phyloP scores from a whole-genome alignment of 2,888 invertebrate genomes.

The Poecilus cupreus region DNA sequence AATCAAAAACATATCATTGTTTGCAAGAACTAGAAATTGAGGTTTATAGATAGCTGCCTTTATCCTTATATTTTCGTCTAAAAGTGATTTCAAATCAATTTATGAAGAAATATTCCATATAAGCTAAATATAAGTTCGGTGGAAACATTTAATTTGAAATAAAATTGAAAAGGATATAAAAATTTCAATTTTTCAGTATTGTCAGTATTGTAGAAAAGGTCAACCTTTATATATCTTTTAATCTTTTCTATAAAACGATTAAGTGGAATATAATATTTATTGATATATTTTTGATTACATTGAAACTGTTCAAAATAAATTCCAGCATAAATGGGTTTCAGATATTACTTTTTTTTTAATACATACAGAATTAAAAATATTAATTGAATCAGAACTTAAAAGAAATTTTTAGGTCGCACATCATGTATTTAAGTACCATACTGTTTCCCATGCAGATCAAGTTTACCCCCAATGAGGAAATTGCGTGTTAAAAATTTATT shows the following conservation, averaged over 20 bases:
- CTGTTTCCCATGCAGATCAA: background rate
- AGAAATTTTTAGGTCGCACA: too few species aligned
- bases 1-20: background rate
- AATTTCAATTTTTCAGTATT: background rate
- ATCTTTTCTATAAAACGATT: background rate
- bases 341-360: too few species aligned
- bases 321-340: background rate
- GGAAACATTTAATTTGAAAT: slow-evolving; percentile 5
- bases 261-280: background rate
- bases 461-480: slow-evolving; percentile 19
- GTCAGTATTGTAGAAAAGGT: slow-evolving; percentile 2
- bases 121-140: background rate
- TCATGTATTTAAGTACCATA: background rate
- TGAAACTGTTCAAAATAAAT: background rate
- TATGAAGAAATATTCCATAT: background rate
- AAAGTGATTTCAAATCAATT: background rate
- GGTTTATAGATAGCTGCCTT: background rate
- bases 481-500: slow-evolving; percentile 5
- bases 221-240: background rate
- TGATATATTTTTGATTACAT: slow-evolving; percentile 16
- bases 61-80: background rate
- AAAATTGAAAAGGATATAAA: slow-evolving; percentile 4
- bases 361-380: background rate
- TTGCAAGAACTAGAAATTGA: background rate
- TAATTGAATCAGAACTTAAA: too few species aligned